phyloP scores from a whole-genome alignment of 1,140 invertebrate species.

The Macrotrachela quadricornifera region DNA sequence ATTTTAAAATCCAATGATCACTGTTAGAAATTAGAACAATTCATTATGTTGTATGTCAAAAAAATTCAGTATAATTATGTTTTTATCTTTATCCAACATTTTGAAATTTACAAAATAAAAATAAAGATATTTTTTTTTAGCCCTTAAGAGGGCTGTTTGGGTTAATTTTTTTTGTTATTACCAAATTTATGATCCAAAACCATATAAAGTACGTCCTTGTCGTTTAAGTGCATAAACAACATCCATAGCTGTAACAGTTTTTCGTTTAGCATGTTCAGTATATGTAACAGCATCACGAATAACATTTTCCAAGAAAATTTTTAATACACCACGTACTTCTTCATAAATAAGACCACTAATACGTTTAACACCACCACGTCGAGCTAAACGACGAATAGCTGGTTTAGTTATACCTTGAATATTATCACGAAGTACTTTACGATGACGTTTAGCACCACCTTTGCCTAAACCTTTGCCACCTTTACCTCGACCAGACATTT shows the following conservation, averaged over 20 bases:
- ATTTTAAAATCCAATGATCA: no score
- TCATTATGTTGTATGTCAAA: no score
- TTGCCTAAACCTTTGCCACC: constrained; percentile 24
- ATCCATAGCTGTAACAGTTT: constrained; percentile 63
- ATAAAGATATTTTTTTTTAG: no score
- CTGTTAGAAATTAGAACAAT: no score
- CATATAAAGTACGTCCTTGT: constrained; percentile 46
- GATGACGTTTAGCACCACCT: constrained; percentile 22
- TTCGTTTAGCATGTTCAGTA: constrained; percentile 53
- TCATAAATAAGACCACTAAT: constrained; percentile 53
- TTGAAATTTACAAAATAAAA: no score
- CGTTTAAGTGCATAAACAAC: constrained; percentile 65
- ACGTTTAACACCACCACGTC: constrained; percentile 51
- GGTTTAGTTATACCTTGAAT: constrained; percentile 51
- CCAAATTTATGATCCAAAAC: constrained; percentile 23
- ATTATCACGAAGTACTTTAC: constrained; percentile 41
- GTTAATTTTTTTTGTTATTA: not conserved
- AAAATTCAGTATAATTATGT: no score
- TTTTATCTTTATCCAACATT: no score
- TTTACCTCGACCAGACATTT: constrained; percentile 22
- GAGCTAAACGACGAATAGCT: constrained; percentile 42
- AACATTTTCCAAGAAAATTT: constrained; percentile 57
- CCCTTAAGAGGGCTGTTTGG: no score
- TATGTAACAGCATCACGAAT: constrained; percentile 59
- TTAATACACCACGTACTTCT: constrained; percentile 46